phyloP scores from a whole-genome alignment of 2,888 invertebrate genomes.

The Stratiomys singularior region DNA sequence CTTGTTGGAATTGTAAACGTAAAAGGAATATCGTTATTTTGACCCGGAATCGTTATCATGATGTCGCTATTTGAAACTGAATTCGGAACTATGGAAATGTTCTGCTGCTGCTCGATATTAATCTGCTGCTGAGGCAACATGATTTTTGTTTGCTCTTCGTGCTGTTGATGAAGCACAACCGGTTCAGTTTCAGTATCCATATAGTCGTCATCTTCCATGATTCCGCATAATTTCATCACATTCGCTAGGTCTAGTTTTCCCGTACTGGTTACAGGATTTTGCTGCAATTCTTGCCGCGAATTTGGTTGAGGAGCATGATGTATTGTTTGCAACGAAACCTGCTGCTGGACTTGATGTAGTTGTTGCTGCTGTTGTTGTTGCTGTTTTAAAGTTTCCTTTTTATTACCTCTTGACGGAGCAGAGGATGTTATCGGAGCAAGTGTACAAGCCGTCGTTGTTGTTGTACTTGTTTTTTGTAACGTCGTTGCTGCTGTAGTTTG shows the following conservation, averaged over 20 bases:
- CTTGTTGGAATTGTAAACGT: slow-evolving; percentile 64
- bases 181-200: slow-evolving; percentile 59
- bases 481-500: slow-evolving; percentile 31
- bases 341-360: not conserved
- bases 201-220: slow-evolving; percentile 75
- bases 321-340: not conserved
- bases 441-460: not conserved
- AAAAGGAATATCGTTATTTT: slow-evolving; percentile 63
- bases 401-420: not conserved
- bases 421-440: slow-evolving; percentile 40
- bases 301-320: not conserved
- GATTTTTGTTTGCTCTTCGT: slow-evolving; percentile 16
- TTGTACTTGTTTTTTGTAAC: slow-evolving; percentile 33
- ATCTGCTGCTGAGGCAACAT: slow-evolving; percentile 41
- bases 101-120: not conserved
- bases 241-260: slow-evolving; percentile 75
- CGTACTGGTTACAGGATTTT: slow-evolving; percentile 57
- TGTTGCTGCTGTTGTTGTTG: slow-evolving; percentile 20
- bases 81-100: slow-evolving; percentile 1
- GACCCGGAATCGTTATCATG: slow-evolving; percentile 66
- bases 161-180: slow-evolving; percentile 4
- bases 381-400: slow-evolving; percentile 25
- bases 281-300: not conserved
- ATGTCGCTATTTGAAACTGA: slow-evolving; percentile 56
- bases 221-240: slow-evolving; percentile 78